Conservation (phyloP, 2,113 vertebrate genomes). For the Stegostoma tigrinum region DNA sequence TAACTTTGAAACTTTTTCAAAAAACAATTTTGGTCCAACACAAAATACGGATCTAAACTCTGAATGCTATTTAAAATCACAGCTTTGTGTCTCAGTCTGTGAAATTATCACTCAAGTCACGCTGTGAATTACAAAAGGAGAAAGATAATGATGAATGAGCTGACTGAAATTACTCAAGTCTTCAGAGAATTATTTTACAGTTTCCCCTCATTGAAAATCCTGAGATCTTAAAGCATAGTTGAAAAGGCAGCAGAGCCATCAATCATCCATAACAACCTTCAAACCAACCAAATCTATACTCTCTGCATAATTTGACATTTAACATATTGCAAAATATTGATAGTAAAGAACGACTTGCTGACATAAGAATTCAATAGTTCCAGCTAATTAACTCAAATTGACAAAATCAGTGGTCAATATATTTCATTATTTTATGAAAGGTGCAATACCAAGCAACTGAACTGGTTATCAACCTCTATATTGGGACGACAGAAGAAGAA, state of each 20-base stretch:
- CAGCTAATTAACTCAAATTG: background rate
- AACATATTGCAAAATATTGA: background rate
- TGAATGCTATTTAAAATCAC: background rate
- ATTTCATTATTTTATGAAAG: constrained; percentile 4
- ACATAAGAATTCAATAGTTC: background rate
- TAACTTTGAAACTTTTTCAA: background rate
- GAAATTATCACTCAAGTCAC: constrained; percentile 27
- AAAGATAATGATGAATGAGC: constrained; percentile 11
- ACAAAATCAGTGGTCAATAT: constrained; percentile 1
- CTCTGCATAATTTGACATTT: background rate
- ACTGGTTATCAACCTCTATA: background rate
- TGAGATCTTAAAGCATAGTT: background rate
- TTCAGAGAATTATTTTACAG: constrained; percentile 32
- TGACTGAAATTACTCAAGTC: constrained; percentile 10
- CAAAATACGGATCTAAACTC: background rate
- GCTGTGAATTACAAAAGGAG: background rate
- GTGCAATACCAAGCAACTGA: background rate
- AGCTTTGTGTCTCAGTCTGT: background rate
- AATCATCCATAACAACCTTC: constrained; percentile 1
- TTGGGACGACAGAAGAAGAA: background rate
- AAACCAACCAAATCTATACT: background rate
- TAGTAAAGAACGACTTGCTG: background rate
- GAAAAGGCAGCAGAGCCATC: constrained; percentile 2
- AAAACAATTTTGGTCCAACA: background rate
- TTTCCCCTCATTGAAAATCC: constrained; percentile 4